Evolutionary conservation across 2,113 vertebrate species (phyloP).

Genomic region (Rafetus swinhoei): DNA sequence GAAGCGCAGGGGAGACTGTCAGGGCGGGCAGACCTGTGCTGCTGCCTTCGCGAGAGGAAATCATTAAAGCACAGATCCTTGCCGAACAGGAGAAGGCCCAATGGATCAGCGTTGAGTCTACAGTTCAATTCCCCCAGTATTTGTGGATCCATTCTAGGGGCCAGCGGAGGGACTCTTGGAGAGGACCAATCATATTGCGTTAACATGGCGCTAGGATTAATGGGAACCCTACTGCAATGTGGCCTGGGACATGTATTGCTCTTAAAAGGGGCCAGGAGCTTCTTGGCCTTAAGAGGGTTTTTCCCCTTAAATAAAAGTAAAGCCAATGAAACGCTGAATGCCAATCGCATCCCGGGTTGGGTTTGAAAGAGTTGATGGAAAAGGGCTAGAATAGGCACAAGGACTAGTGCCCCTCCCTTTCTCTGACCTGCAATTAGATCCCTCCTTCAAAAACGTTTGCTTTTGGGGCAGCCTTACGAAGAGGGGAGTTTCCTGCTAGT

Average conservation of each 20-base stretch:
- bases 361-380: background rate
- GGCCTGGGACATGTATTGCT: too few species aligned
- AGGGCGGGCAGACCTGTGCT: rapidly evolving
- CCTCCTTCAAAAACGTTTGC: background rate
- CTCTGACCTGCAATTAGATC: background rate
- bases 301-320: background rate
- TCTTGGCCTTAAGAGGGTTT: background rate
- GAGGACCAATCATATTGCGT: background rate
- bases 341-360: background rate
- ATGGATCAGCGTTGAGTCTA: background rate
- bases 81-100: background rate
- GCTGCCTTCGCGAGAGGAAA: background rate
- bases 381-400: background rate
- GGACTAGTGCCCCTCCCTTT: background rate
- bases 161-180: background rate
- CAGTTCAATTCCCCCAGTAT: background rate
- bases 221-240: background rate
- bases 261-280: background rate
- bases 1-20: background rate
- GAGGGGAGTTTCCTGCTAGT: background rate
- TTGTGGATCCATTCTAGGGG: background rate
- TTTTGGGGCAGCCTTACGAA: background rate
- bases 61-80: background rate
- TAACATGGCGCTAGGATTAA: background rate
- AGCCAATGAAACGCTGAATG: background rate